phyloP scores from a whole-genome alignment of 1,140 invertebrate genomes.

The Drosophila sp. region DNA sequence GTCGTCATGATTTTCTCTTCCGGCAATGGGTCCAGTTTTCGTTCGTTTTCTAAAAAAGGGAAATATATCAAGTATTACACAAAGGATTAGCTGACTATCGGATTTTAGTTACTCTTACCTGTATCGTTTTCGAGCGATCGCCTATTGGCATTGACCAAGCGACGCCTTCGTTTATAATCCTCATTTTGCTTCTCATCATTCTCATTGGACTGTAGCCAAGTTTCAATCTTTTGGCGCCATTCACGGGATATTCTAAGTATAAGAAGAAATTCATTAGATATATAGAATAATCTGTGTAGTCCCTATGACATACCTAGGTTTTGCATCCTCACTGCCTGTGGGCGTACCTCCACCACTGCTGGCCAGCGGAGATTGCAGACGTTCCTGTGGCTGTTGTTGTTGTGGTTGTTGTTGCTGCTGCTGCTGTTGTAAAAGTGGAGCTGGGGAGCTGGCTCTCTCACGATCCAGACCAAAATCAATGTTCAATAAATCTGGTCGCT shows the following conservation, averaged over 20 bases:
- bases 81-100: background rate
- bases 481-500: constrained; percentile 88
- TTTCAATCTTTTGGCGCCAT: constrained; percentile 94
- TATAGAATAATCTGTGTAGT: background rate
- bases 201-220: constrained; percentile 94
- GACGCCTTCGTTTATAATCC: constrained; percentile 86
- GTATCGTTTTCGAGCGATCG: constrained; percentile 92
- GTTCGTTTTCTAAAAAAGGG: constrained; percentile 87
- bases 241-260: constrained; percentile 85
- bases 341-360: constrained; percentile 55
- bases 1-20: constrained; percentile 85
- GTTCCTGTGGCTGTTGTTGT: constrained; percentile 59
- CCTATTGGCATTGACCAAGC: constrained; percentile 87
- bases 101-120: constrained; percentile 83
- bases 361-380: constrained; percentile 60
- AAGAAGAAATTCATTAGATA: background rate
- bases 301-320: constrained; percentile 81
- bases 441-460: constrained; percentile 89
- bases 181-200: constrained; percentile 90
- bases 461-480: constrained; percentile 88
- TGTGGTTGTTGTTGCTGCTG: constrained; percentile 30
- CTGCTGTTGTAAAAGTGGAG: constrained; percentile 83
- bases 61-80: background rate
- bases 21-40: constrained; percentile 88
- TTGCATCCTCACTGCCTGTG: constrained; percentile 83